Evolutionary conservation across 2,797 vertebrate genomes (phyloP).

Genomic region (Pangasius krempfi): DNA sequence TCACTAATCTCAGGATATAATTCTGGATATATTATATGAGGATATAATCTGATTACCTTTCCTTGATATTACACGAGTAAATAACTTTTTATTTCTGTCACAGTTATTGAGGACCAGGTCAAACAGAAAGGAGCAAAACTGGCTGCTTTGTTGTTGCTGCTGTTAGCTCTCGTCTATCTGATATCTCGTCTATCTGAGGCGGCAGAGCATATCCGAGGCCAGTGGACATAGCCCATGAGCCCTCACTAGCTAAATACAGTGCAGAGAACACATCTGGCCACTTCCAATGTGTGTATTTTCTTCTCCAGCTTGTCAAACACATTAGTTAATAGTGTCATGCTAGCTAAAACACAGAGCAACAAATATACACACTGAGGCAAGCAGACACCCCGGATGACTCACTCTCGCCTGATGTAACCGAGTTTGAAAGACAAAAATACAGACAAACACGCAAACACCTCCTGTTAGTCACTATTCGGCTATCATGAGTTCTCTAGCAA

Average conservation of each 20-base stretch:
- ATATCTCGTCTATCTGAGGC: not conserved
- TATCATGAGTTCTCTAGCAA: not conserved
- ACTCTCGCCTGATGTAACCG: constrained; percentile 11
- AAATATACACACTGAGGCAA: constrained; percentile 9
- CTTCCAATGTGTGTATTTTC: constrained; percentile 24
- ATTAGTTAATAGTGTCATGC: constrained; percentile 33
- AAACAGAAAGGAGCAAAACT: not conserved
- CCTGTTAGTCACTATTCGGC: constrained; percentile 11
- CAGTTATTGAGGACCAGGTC: not conserved
- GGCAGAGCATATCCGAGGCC: not conserved
- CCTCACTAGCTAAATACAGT: not conserved
- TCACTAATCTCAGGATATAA: not conserved
- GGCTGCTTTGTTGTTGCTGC: not conserved
- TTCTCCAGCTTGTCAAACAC: constrained; percentile 24
- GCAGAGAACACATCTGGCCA: constrained; percentile 20
- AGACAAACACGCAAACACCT: constrained; percentile 22
- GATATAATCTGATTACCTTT: not conserved
- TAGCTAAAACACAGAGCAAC: constrained; percentile 4
- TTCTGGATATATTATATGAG: not conserved
- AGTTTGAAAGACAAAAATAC: constrained; percentile 8
- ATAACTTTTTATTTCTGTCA: not conserved
- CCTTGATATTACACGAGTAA: not conserved
- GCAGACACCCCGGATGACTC: constrained; percentile 8
- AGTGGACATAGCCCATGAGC: not conserved
- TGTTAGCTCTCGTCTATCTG: not conserved